These are phyloP conservation scores for Nemotelus pantherinus DNA, from an alignment of 2,888 invertebrate species.

Conservation along the genomic window DNA sequence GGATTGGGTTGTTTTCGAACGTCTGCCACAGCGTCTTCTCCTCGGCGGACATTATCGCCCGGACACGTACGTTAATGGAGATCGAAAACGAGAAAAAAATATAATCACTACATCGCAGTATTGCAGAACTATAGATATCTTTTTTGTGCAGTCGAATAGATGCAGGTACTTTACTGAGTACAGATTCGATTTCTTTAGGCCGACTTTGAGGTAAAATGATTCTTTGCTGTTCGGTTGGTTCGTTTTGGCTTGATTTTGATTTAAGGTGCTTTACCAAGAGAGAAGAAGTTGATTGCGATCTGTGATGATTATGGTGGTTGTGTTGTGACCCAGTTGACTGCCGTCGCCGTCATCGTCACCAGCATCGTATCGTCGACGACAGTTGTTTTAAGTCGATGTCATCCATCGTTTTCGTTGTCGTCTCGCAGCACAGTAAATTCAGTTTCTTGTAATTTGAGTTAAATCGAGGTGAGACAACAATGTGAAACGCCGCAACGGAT, in stretches of 20 bases:
- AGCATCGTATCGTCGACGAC: neutral
- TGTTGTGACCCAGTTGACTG: constrained; percentile 29
- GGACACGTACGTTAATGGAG: neutral
- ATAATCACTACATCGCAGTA: neutral
- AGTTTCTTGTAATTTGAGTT: constrained; percentile 35
- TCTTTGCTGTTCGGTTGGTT: neutral
- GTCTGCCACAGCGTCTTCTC: neutral
- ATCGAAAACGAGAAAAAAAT: constrained; percentile 1
- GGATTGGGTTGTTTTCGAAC: neutral
- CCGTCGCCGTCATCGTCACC: neutral
- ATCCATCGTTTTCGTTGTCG: neutral
- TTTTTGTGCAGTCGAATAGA: neutral
- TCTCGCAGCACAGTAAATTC: neutral
- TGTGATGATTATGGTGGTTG: no score
- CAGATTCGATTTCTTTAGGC: constrained; percentile 29
- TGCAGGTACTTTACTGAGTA: neutral
- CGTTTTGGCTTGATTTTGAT: constrained; percentile 8
- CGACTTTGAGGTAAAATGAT: constrained; percentile 16
- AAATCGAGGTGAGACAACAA: constrained; percentile 33
- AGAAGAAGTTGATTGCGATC: constrained; percentile 4
- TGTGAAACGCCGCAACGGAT: neutral
- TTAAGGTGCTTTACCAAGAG: constrained; percentile 20
- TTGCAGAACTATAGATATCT: neutral
- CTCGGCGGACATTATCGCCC: neutral
- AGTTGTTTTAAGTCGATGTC: constrained; percentile 6